phyloP scores from a whole-genome alignment of 2,113 vertebrate genomes.

The Cyanoderma ruficeps region DNA sequence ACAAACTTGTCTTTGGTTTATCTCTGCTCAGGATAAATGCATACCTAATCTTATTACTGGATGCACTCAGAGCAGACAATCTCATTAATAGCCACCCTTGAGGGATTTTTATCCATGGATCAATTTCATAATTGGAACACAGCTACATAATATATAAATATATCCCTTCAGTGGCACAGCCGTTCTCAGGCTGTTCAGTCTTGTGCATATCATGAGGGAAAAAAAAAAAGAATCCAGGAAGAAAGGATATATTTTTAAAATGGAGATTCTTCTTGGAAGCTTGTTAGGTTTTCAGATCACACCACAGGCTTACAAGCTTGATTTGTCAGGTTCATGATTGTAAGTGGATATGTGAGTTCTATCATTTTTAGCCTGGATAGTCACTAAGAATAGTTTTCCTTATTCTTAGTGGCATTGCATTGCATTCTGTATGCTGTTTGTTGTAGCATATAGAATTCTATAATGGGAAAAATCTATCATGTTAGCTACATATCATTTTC shows the following conservation, averaged over 20 bases:
- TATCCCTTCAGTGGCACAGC: background rate
- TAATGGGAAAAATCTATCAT: background rate
- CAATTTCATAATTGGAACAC: constrained; percentile 58
- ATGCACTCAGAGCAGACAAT: constrained; percentile 49
- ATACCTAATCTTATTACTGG: constrained; percentile 64
- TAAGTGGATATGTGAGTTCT: constrained; percentile 13
- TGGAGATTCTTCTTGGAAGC: background rate
- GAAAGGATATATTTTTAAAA: constrained; percentile 11
- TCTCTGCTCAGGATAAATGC: constrained; percentile 59
- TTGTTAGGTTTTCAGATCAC: constrained; percentile 49
- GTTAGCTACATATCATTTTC: constrained; percentile 14
- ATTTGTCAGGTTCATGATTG: constrained; percentile 47
- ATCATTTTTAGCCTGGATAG: constrained; percentile 23
- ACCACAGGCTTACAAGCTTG: constrained; percentile 32
- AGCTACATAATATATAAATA: constrained; percentile 32
- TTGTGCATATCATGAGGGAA: background rate
- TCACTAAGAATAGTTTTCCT: constrained; percentile 32
- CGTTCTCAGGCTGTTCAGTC: background rate
- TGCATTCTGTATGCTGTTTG: background rate
- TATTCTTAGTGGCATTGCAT: background rate
- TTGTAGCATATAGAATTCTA: background rate
- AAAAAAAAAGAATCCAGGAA: background rate
- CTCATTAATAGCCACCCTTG: constrained; percentile 63
- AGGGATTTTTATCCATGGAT: constrained; percentile 62
- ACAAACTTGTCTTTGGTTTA: constrained; percentile 47